Evolutionary conservation across 2,888 invertebrate genomes (phyloP).

Genomic region (Neoascia interrupta): DNA sequence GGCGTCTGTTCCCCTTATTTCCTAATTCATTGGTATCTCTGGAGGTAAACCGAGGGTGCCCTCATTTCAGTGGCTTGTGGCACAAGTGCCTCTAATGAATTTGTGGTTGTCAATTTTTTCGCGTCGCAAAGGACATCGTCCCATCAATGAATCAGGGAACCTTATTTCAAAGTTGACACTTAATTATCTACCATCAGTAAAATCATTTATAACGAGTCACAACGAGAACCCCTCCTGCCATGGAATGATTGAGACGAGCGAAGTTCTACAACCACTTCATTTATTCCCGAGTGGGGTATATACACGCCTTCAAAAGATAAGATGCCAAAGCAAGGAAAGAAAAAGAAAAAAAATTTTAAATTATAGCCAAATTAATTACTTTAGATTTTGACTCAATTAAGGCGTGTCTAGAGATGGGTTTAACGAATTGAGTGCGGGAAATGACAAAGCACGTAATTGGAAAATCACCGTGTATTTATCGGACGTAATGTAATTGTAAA

Average conservation of each 20-base stretch:
- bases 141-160: conserved; percentile 41
- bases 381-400: conserved; percentile 65
- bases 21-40: too few relatives aligned
- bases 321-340: conserved; percentile 18
- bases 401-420: conserved; percentile 43
- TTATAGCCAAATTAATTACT: conserved; percentile 68
- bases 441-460: conserved; percentile 68
- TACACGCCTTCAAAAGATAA: conserved; percentile 34
- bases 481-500: conserved; percentile 58
- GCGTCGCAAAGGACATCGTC: conserved; percentile 7
- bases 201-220: conserved; percentile 65
- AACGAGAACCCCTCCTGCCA: conserved; percentile 24
- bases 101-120: conserved; percentile 12
- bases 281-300: conserved; percentile 65
- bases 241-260: neutral
- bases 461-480: conserved; percentile 51
- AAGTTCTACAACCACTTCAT: conserved; percentile 13
- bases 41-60: too few relatives aligned
- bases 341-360: conserved; percentile 32
- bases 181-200: conserved; percentile 67
- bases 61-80: conserved; percentile 46
- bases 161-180: conserved; percentile 64
- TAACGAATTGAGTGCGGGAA: conserved; percentile 49
- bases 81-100: conserved; percentile 53
- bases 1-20: too few relatives aligned